phyloP scores from a whole-genome alignment of 2,888 invertebrate species.

The Pterostichus madidus region DNA sequence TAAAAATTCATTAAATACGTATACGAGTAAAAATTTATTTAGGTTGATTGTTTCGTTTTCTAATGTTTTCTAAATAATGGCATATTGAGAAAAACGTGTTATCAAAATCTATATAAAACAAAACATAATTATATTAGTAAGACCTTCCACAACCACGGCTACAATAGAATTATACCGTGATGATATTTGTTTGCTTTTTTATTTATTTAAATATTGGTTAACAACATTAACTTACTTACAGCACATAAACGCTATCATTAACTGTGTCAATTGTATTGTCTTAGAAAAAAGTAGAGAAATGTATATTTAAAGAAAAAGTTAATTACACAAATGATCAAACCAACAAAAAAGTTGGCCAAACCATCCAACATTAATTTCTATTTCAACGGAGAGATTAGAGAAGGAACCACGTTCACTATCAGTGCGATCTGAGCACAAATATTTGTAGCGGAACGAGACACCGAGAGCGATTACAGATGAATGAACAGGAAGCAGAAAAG shows the following conservation, averaged over 20 bases:
- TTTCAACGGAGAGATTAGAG: slow-evolving; percentile 48
- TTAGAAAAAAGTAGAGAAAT: slow-evolving; percentile 11
- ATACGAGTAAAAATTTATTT: too few relatives aligned
- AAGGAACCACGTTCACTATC: slow-evolving; percentile 59
- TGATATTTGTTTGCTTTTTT: too few relatives aligned
- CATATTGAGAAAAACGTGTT: too few relatives aligned
- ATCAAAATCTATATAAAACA: too few relatives aligned
- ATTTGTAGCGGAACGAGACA: slow-evolving; percentile 27
- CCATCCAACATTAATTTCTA: slow-evolving; percentile 55
- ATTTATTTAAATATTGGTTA: too few relatives aligned
- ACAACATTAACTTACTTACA: neutral
- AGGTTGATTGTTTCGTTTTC: too few relatives aligned
- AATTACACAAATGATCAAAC: slow-evolving; percentile 45
- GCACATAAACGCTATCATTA: slow-evolving; percentile 1
- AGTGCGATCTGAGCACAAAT: slow-evolving; percentile 24
- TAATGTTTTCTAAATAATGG: too few relatives aligned
- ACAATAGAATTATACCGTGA: too few relatives aligned
- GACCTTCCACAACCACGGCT: too few relatives aligned
- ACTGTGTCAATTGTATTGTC: slow-evolving; percentile 39
- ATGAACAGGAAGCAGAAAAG: slow-evolving; percentile 5
- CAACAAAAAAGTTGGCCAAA: slow-evolving; percentile 30
- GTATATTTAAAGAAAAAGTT: slow-evolving; percentile 36
- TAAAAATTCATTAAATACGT: too few relatives aligned
- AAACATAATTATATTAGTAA: too few relatives aligned
- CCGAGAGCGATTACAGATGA: slow-evolving; percentile 10